Base-by-base conservation (phyloP, 2,113 vertebrate genomes). In the Chinchilla lanigera region DNA sequence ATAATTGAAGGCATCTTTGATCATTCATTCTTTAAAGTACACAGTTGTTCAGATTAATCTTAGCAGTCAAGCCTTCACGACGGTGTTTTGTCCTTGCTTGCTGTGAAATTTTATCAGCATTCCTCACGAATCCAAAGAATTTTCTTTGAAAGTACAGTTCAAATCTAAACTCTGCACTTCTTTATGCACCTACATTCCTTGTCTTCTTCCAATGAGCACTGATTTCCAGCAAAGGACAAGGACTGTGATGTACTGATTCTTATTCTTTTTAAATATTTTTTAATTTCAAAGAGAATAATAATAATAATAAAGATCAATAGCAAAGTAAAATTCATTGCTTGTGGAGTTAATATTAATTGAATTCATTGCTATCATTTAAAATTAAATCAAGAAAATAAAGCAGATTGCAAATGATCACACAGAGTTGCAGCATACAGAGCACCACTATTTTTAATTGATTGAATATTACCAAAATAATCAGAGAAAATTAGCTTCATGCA, bases 381-480 rank as follows among this genome's bases (percentile, higher is more conserved):
- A 84, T 54, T 92, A 97, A 96, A 92, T 50, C 3, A 75, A 4
- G 6, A 38, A 96, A 92, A 69, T 86, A 89, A 58, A 96, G 5
- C 20, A 96, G 7, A 61, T 97, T 96, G 41, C 56, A 98, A 98
- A 97, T 90, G 22, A 96, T 93, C 20, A 69, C 63, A 33, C 4
- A 95, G 73, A 71, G 92, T 93, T 97, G 44, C 3, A 96, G 91
- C 88, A 87, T 83, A 52, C 98, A 96, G 78, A 83, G 1, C 89
- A 85, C 24, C 7, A 97, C 61, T 24, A 93, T 78, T 96, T 98
- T 87, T 98, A 98, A 98, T 87, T 89, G 77, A 94, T 33, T 97
- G 44, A 69, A 28, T 93, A 96, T 98, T 96, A 97, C 33, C 88
- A 97, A 97, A 98, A 97, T 90, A 97, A 92, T n/a, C 44, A 97